phyloP scores from a whole-genome alignment of 2,797 vertebrate species.

The Mastacembelus armatus region DNA sequence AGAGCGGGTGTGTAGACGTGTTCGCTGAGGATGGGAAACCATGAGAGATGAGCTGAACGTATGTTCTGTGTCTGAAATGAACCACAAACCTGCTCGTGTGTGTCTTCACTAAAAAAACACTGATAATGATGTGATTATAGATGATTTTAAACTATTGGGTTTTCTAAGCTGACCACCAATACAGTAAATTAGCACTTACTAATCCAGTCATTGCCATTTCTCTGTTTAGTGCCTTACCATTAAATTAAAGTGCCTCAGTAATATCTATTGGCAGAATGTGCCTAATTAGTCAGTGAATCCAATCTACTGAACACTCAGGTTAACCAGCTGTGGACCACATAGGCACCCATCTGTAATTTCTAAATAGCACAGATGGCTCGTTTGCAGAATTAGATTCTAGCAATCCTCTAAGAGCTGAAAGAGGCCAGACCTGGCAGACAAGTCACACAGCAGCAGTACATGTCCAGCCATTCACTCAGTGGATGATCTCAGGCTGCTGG shows the following conservation, averaged over 20 bases:
- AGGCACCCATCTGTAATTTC: not conserved
- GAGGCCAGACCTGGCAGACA: not conserved
- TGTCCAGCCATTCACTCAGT: constrained; percentile 49
- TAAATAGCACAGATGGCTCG: not conserved
- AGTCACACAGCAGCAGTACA: constrained; percentile 32
- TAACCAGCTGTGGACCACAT: not conserved
- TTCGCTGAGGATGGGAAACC: constrained; percentile 6
- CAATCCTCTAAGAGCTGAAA: constrained; percentile 4
- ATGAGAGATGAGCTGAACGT: not conserved
- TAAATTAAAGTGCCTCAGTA: not conserved
- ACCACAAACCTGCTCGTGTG: not conserved
- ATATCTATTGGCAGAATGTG: not conserved
- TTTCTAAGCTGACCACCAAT: not conserved
- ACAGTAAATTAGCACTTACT: not conserved
- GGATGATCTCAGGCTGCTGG: constrained; percentile 32
- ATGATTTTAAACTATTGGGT: not conserved
- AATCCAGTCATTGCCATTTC: not conserved
- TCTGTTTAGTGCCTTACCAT: not conserved
- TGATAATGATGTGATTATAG: not conserved
- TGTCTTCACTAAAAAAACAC: constrained; percentile 1
- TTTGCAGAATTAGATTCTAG: constrained; percentile 9
- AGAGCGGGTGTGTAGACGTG: not conserved
- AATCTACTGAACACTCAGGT: not conserved
- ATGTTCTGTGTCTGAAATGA: constrained; percentile 8
- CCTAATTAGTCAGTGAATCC: not conserved